Conservation (phyloP, 2,797 vertebrate genomes). For the Okamejei kenojei region DNA sequence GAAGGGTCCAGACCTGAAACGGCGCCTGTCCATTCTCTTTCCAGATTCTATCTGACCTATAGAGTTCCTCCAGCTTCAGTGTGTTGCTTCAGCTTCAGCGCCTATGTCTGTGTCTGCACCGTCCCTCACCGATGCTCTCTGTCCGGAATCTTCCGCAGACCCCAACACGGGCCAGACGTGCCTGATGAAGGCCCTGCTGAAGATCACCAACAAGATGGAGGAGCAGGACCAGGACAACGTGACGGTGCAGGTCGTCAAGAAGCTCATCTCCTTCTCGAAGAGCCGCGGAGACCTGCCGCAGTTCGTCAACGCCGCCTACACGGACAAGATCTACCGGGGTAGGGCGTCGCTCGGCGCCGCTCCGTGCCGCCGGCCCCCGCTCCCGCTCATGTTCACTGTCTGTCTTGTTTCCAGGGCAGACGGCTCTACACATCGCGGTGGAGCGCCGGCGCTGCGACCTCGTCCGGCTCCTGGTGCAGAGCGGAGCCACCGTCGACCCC, state of each 20-base stretch:
- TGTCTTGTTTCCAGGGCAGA: not conserved
- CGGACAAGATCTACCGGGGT: constrained; percentile 25
- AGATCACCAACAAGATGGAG: not conserved
- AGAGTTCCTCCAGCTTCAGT: too few species aligned
- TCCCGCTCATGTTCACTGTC: not conserved
- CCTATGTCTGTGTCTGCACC: too few species aligned
- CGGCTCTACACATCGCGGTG: not conserved
- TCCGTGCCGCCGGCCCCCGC: not conserved
- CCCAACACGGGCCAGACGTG: not conserved
- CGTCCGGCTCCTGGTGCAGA: not conserved
- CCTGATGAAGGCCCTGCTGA: constrained; percentile 18
- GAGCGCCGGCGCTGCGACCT: not conserved
- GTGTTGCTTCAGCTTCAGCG: too few species aligned
- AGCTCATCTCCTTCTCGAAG: not conserved
- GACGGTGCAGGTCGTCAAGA: not conserved
- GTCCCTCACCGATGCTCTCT: not conserved
- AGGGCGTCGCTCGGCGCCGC: not conserved
- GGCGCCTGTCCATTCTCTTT: too few species aligned
- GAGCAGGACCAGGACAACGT: not conserved
- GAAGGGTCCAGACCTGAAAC: too few species aligned
- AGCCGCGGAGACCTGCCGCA: not conserved
- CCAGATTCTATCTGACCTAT: too few species aligned
- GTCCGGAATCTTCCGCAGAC: not conserved
- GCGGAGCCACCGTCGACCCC: not conserved
- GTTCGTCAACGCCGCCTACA: not conserved